Evolutionary conservation across 2,888 invertebrate species (phyloP).

Genomic region (Archips xylosteana): DNA sequence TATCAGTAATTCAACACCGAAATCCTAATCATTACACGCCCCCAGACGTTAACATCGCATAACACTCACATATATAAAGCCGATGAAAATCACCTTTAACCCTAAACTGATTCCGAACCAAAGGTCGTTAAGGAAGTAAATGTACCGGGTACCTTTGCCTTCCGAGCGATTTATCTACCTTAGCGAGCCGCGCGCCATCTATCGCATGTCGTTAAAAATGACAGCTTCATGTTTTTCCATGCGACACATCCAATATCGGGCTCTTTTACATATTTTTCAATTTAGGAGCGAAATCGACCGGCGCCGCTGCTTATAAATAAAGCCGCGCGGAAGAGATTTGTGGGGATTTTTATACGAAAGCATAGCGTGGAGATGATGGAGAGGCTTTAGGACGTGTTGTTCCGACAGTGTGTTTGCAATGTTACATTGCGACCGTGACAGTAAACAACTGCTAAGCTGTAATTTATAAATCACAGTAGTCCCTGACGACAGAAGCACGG

Average conservation of each 20-base stretch:
- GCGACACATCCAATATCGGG: constrained; percentile 72
- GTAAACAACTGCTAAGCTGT: background rate
- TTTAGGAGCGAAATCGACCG: constrained; percentile 67
- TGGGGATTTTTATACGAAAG: constrained; percentile 45
- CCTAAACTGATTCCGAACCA: constrained; percentile 76
- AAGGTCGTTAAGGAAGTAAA: constrained; percentile 81
- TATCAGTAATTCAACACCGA: constrained; percentile 29
- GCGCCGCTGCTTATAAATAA: constrained; percentile 62
- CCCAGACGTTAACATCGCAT: constrained; percentile 27
- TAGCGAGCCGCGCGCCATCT: constrained; percentile 60
- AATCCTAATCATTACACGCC: constrained; percentile 39
- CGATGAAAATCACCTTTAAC: constrained; percentile 76
- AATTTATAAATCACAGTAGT: background rate
- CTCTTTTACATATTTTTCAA: constrained; percentile 80
- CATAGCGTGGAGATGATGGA: constrained; percentile 14
- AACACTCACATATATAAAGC: constrained; percentile 30
- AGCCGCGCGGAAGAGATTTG: constrained; percentile 60
- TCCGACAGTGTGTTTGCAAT: background rate
- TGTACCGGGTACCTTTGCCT: constrained; percentile 69
- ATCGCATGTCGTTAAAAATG: constrained; percentile 75
- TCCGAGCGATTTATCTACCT: constrained; percentile 77
- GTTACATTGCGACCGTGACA: background rate
- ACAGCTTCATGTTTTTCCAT: constrained; percentile 75
- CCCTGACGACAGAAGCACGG: too few relatives aligned
- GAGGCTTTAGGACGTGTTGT: constrained; percentile 14